phyloP scores from a whole-genome alignment of 2,888 invertebrate genomes.

The Anoplius nigerrimus region DNA sequence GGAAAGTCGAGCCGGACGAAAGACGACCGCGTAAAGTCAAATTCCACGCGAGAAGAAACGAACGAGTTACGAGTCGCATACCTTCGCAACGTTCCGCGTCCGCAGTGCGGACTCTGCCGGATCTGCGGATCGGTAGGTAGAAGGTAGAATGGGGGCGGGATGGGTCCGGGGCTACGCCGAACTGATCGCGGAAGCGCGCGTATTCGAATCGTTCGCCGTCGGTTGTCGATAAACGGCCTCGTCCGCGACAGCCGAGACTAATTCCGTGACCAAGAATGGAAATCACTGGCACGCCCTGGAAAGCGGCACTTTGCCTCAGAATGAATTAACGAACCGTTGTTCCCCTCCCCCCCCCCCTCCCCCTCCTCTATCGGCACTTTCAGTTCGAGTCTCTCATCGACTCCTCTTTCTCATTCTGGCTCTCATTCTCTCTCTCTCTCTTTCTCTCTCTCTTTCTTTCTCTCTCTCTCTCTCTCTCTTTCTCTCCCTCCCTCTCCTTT shows the following conservation, averaged over 20 bases:
- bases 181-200: no score
- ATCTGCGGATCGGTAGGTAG: not conserved
- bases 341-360: not conserved
- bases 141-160: no score
- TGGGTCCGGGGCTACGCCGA: no score
- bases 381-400: no score
- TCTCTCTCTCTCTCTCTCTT: not conserved
- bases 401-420: no score
- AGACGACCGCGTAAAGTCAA: no score
- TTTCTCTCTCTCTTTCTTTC: not conserved
- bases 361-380: not conserved
- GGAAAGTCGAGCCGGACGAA: no score
- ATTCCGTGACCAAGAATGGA: constrained; percentile 24
- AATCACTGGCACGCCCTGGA: constrained; percentile 28
- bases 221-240: constrained; percentile 18
- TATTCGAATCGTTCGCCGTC: not conserved
- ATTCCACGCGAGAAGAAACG: no score
- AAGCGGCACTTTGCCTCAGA: constrained; percentile 26
- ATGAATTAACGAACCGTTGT: constrained; percentile 32
- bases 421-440: no score
- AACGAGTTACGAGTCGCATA: no score
- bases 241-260: constrained; percentile 23
- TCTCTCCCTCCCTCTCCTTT: constrained; percentile 11
- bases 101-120: no score
- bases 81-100: no score